Evolutionary conservation across 2,888 invertebrate species (phyloP), one percentile per base, ranked within the genome.

Genomic region (Lepidocyrtinus sp.): DNA sequence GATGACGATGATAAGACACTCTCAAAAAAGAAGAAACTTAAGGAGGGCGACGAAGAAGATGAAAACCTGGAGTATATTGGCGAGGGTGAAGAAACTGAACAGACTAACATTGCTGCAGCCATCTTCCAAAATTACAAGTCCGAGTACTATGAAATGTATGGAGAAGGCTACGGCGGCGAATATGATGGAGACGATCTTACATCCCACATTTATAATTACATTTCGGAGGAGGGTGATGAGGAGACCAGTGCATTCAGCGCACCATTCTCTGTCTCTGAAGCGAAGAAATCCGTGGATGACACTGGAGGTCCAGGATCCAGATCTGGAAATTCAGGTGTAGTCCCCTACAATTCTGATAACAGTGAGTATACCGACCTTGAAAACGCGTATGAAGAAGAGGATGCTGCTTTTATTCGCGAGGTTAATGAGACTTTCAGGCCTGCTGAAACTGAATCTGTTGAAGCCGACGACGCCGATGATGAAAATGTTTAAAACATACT

Each of bases 201-300:
- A 86, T 62, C 83, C 87, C 22, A 84, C 87, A 17, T 84, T 73
- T 76, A 88, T 87, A 71, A 88, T 70, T 72, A 90, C 89, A 70
- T 89, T 89, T 65, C 89, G 90, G 67, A 85, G 75, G 15, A 83
- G 80, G 55, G 63, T 82, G n/a, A n/a, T n/a, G 2, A 88, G 88
- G 76, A 88, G 88, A 65, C 71, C 1, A 71, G 65, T 26, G 71
- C 26, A 0, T 59, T 67, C 26, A 78, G 78, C 46, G 65, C 78
- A 5, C 78, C 78, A 22, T 78, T 78, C 45, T 59, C 72, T 15
- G 15, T 72, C 25, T 72, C 78, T 5, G 71, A 70, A 26, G 61
- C 50, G 1, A 55, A 22, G 1, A 25, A n/a, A 2, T 71, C 71
- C 17, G 3, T 19, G 2, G 59, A 68, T 36, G 65, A 27, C 1